Evolutionary conservation across 2,797 vertebrate species (phyloP).

Genomic region (Carapus acus): DNA sequence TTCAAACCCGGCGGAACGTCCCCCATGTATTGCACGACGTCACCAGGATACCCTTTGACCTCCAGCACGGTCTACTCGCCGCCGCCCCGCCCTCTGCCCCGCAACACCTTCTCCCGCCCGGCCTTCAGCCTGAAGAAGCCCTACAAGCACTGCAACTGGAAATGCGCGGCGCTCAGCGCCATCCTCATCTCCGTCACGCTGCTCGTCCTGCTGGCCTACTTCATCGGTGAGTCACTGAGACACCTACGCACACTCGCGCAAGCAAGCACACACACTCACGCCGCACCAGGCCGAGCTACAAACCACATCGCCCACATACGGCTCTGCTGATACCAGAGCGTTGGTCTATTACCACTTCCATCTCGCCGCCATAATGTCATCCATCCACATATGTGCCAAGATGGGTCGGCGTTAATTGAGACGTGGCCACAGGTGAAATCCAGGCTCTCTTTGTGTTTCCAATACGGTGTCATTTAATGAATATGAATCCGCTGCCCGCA

Average conservation of each 20-base stretch:
- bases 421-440: slow-evolving; percentile 18
- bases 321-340: too few relatives aligned
- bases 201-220: slow-evolving; percentile 93
- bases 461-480: slow-evolving; percentile 41
- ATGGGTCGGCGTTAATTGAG: background rate
- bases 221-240: slow-evolving; percentile 81
- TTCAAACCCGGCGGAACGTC: slow-evolving; percentile 98
- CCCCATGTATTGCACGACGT: slow-evolving; percentile 95
- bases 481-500: slow-evolving; percentile 34
- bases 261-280: too few relatives aligned
- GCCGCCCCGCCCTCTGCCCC: slow-evolving; percentile 91
- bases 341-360: too few relatives aligned
- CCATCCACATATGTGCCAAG: background rate
- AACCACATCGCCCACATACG: slow-evolving; percentile 24
- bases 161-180: slow-evolving; percentile 94
- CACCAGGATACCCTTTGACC: slow-evolving; percentile 95
- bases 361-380: background rate
- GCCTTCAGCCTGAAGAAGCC: slow-evolving; percentile 98
- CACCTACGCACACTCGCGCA: slow-evolving; percentile 9
- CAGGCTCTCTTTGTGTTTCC: slow-evolving; percentile 32
- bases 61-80: slow-evolving; percentile 99
- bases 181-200: slow-evolving; percentile 91
- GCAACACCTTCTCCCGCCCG: slow-evolving; percentile 91
- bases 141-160: slow-evolving; percentile 99
- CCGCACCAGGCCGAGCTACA: slow-evolving; percentile 7